A percentile compares a stretch with the other conserved stretches of the same genome.
These are phyloP conservation scores for Drosophila dives DNA, from an alignment of 2,888 invertebrate genomes.

Conservation along the genomic window DNA sequence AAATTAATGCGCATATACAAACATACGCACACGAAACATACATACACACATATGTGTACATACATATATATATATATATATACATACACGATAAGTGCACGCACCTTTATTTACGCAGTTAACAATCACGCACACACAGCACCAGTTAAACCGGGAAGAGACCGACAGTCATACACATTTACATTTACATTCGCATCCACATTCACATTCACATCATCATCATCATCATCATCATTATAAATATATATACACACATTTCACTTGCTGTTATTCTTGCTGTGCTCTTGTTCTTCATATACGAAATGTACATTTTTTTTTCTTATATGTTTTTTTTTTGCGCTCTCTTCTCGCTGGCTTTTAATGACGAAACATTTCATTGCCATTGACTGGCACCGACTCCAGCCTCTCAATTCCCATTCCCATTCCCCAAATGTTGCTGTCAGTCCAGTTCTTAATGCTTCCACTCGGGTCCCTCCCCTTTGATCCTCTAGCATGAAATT, in stretches of 20 bases:
- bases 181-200: not conserved
- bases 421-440: conserved; percentile 32
- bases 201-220: not conserved
- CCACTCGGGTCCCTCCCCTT: conserved; percentile 12
- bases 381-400: conserved; percentile 29
- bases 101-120: conserved; percentile 37
- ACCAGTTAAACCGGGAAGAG: not conserved
- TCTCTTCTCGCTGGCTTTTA: conserved; percentile 41
- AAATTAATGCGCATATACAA: conserved; percentile 41
- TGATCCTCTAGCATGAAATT: conserved; percentile 23
- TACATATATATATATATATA: not conserved
- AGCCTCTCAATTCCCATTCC: conserved; percentile 9
- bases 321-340: conserved; percentile 4
- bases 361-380: conserved; percentile 62
- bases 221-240: conserved; percentile 43
- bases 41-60: not conserved
- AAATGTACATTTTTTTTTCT: conserved; percentile 40
- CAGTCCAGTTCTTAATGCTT: conserved; percentile 35
- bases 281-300: conserved; percentile 46
- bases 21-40: not conserved
- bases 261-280: conserved; percentile 53
- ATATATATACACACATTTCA: conserved; percentile 59
- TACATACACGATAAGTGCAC: not conserved
- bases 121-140: conserved; percentile 2
- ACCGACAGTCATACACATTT: conserved; percentile 10